A percentile compares a stretch with the other conserved stretches of the same genome.
phyloP scores from a whole-genome alignment of 2,113 vertebrate species.

The Myiozetetes cayanensis region DNA sequence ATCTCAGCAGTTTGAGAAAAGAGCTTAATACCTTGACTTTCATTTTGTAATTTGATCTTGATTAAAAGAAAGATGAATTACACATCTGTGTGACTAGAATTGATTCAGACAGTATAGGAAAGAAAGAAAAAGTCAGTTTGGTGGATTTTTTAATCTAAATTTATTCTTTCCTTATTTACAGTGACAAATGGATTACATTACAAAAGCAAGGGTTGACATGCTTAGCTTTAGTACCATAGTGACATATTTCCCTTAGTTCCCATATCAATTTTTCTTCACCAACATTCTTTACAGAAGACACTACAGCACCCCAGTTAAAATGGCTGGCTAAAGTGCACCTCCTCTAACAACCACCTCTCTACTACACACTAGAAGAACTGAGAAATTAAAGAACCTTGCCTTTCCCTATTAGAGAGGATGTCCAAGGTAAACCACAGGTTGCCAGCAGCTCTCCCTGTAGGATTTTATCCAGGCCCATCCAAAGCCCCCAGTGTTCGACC shows the following conservation, averaged over 20 bases:
- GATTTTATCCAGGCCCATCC: not conserved
- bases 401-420: not conserved
- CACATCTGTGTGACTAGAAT: constrained; percentile 8
- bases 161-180: constrained; percentile 23
- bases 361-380: not conserved
- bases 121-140: not conserved
- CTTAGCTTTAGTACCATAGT: not conserved
- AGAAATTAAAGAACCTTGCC: not conserved
- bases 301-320: not conserved
- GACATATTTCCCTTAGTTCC: not conserved
- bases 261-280: not conserved
- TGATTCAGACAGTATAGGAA: not conserved
- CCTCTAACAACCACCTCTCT: not conserved
- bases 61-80: constrained; percentile 60
- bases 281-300: not conserved
- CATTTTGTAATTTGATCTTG: constrained; percentile 31
- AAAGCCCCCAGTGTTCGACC: not conserved
- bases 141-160: not conserved
- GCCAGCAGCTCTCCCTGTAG: not conserved
- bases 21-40: not conserved
- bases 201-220: not conserved
- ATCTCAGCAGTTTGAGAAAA: not conserved
- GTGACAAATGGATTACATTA: not conserved
- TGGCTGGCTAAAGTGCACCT: not conserved
- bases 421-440: not conserved